A percentile compares a stretch with the other conserved stretches of the same genome.
Evolutionary conservation across 2,113 vertebrate genomes (phyloP).

Genomic region (Saimiri boliviensis): DNA sequence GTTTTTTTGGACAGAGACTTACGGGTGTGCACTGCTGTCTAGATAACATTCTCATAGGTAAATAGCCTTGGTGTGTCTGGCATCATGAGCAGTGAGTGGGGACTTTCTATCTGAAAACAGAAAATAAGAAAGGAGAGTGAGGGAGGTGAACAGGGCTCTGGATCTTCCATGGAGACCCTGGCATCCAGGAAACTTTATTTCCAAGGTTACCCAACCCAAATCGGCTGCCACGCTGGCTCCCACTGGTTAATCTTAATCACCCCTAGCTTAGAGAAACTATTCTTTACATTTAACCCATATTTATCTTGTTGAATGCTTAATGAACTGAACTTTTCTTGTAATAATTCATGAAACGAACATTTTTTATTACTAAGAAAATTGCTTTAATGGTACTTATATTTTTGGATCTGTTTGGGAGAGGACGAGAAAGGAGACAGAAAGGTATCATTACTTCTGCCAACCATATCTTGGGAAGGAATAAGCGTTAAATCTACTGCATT

Average conservation of each 20-base stretch:
- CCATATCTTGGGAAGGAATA: background rate
- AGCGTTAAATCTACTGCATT: background rate
- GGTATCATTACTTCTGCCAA: background rate
- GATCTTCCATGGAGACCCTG: background rate
- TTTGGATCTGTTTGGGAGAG: background rate
- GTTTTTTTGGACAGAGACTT: background rate
- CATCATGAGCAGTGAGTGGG: accelerated
- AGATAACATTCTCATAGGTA: background rate
- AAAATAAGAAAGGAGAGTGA: background rate
- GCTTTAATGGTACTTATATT: background rate
- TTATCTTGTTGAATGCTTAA: background rate
- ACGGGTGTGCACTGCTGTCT: background rate
- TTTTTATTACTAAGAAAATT: background rate
- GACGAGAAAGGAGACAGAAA: background rate
- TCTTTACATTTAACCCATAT: background rate
- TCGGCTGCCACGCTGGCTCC: background rate
- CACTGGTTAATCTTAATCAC: background rate
- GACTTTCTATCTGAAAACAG: constrained; percentile 37
- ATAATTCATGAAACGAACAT: background rate
- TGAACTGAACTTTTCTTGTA: background rate
- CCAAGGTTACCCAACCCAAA: background rate
- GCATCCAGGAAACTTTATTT: background rate
- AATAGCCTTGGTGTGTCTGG: background rate
- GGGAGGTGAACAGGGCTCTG: background rate
- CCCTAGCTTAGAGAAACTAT: background rate